phyloP scores from a whole-genome alignment of 2,888 invertebrate genomes.

The Epistrophe grossulariae region DNA sequence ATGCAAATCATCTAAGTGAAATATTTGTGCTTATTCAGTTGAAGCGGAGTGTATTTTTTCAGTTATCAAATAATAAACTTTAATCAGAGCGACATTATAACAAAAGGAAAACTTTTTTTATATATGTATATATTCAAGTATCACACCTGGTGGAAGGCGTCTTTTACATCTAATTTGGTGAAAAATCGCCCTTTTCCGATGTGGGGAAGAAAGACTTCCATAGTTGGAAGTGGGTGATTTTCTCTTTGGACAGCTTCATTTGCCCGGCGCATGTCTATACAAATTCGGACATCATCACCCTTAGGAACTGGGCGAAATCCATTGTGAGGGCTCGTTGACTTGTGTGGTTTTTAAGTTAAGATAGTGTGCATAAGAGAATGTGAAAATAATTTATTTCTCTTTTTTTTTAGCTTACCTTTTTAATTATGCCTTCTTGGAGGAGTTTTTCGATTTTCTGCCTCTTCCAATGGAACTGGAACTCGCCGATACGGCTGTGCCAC shows the following conservation, averaged over 20 bases:
- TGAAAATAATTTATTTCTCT: too few species aligned
- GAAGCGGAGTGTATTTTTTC: too few species aligned
- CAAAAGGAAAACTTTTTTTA: too few species aligned
- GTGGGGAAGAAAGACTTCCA: constrained; percentile 38
- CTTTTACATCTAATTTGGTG: constrained; percentile 24
- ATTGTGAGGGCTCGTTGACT: constrained; percentile 25
- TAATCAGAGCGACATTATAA: too few species aligned
- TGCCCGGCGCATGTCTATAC: constrained; percentile 44
- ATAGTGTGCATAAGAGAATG: too few species aligned
- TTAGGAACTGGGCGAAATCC: constrained; percentile 46
- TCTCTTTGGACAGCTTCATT: too few species aligned
- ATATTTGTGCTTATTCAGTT: too few species aligned
- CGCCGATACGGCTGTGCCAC: constrained; percentile 29
- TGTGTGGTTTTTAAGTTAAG: too few species aligned
- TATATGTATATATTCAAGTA: neutral
- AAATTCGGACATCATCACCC: constrained; percentile 30
- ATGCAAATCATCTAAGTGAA: too few species aligned
- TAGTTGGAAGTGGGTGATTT: constrained; percentile 33
- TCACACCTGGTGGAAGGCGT: constrained; percentile 26
- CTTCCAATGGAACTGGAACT: constrained; percentile 27
- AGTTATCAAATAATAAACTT: too few species aligned
- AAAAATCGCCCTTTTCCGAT: constrained; percentile 10
- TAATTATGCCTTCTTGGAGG: constrained; percentile 19
- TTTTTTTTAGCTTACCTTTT: too few species aligned
- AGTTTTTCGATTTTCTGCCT: constrained; percentile 28